Base-by-base conservation (phyloP, 2,888 invertebrate species). In the Tetragnatha montana region DNA sequence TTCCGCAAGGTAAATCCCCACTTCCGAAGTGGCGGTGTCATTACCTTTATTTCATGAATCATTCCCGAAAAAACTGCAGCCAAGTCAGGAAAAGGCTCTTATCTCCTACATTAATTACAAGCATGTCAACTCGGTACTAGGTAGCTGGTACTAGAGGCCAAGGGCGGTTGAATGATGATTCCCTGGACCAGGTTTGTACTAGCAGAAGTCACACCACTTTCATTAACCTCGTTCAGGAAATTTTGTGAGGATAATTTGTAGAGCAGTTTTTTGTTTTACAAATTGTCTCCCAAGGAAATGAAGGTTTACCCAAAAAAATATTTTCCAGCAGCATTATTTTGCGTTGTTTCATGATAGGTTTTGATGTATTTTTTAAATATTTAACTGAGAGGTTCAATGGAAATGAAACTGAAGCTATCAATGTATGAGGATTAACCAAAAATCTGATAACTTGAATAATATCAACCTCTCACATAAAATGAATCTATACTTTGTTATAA, bases 1-100 rank as follows among this genome's bases (percentile, higher is more conserved):
- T 78, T 22, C 51, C 78, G 3, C 21, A 14, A 60, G 60, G 35
- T 78, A 60, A 78, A 21, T 60, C 12, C 60, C 17, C 21, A 22
- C 35, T 78, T 78, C 78, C 22, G 60, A 60, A 78, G 22, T 22
- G n/a, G 51, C 6, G 22, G 22, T 22, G 22, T 78, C 22, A 78
- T 78, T 78, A 78, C 78, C 78, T 78, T 78, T 60, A 78, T 78
- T 78, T 60, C 21, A 78, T 78, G 78, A 78, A 68, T 78, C 60
- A 78, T 78, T 21, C 21, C 75, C 51, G 19, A 78, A 78, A 78
- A 78, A 78, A 78, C 51, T 78, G 17, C 60, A 19, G 21, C 35
- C 60, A 21, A 4, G 14, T 14, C 78, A 60, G 60, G 60, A 19
- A 35, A 68, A 78, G 60, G 51, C 60, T 60, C 78, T 78, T 78